phyloP scores from a whole-genome alignment of 1,140 invertebrate species.

The Diorhabda elongata region DNA sequence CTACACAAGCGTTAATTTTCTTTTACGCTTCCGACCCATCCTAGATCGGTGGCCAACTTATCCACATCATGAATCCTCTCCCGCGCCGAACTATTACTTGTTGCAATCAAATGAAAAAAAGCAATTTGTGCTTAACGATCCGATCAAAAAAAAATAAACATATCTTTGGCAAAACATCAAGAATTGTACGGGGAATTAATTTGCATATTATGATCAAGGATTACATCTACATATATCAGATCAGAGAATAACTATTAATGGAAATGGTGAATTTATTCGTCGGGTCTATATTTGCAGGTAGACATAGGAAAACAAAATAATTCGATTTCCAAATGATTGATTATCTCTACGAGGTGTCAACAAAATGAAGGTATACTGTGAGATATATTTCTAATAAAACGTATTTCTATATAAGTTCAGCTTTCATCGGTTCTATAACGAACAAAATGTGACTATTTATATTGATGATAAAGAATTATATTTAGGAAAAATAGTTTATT shows the following conservation, averaged over 20 bases:
- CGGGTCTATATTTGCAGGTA: too few species aligned
- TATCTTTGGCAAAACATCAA: conserved; percentile 11
- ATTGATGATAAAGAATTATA: too few species aligned
- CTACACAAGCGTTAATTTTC: conserved; percentile 43
- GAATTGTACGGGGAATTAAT: conserved; percentile 6
- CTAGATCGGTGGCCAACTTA: conserved; percentile 34
- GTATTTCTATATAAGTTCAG: too few species aligned
- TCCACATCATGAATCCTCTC: conserved; percentile 24
- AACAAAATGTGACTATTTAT: too few species aligned
- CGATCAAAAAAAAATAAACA: conserved; percentile 11
- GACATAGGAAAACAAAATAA: too few species aligned
- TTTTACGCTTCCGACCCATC: conserved; percentile 30
- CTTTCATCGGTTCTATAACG: too few species aligned
- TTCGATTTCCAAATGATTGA: too few species aligned
- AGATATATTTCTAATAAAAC: too few species aligned
- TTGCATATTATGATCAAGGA: conserved; percentile 8
- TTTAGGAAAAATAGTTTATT: too few species aligned
- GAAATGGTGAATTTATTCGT: background rate
- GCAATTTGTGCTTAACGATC: conserved; percentile 22
- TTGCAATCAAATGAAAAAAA: conserved; percentile 20
- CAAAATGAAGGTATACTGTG: too few species aligned
- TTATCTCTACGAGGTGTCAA: too few species aligned
- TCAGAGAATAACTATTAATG: background rate
- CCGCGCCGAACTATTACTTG: conserved; percentile 10
- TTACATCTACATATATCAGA: background rate